Conservation (phyloP, 2,113 vertebrate species). For the Tychaedon coryphoeus region DNA sequence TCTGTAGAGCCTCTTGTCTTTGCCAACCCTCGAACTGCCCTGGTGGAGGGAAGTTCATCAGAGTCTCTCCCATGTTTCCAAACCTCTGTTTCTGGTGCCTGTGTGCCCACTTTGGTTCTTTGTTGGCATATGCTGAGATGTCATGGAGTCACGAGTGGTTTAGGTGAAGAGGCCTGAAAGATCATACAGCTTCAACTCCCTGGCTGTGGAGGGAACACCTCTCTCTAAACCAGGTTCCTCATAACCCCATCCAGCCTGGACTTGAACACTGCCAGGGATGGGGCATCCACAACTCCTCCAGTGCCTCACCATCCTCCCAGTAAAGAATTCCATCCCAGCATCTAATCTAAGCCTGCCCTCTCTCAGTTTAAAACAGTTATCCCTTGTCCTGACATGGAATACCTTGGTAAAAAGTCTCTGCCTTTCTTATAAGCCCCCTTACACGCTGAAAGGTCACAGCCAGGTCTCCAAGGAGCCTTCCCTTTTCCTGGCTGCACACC, state of each 20-base stretch:
- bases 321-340: neutral
- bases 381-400: rapidly evolving
- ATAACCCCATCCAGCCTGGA: neutral
- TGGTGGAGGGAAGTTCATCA: neutral
- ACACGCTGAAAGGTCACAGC: rapidly evolving
- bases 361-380: neutral
- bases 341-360: neutral
- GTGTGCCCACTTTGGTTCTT: neutral
- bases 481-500: neutral
- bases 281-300: neutral
- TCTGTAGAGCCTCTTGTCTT: neutral
- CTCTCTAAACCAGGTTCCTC: neutral
- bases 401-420: neutral
- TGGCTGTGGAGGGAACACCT: neutral
- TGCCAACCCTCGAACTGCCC: neutral
- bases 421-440: neutral
- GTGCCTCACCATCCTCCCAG: rapidly evolving
- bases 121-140: rapidly evolving
- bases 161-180: neutral
- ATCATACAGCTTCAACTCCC: rapidly evolving
- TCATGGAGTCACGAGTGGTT: neutral
- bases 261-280: neutral
- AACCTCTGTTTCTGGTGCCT: neutral
- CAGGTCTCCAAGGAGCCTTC: rapidly evolving
- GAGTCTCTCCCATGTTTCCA: neutral